Conservation (phyloP, 2,888 invertebrate genomes). For the Eupithecia abbreviata region DNA sequence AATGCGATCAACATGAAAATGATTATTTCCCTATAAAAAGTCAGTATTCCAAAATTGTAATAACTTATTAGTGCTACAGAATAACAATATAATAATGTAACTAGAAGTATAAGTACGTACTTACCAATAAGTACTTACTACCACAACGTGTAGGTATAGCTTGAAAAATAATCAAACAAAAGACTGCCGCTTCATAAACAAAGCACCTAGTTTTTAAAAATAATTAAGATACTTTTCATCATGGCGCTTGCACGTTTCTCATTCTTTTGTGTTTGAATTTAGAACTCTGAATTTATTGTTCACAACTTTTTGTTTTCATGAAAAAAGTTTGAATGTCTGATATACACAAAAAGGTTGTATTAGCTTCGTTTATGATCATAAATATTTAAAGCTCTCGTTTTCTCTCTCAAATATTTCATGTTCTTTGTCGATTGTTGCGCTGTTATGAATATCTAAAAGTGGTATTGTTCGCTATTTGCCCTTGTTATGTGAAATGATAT, state of each 20-base stretch:
- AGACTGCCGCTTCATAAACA: not conserved
- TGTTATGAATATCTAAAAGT: not conserved
- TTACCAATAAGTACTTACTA: too few species aligned
- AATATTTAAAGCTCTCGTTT: not conserved
- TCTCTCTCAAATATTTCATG: not conserved
- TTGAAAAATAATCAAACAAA: not conserved
- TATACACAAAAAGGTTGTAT: not conserved
- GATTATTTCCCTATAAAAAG: too few species aligned
- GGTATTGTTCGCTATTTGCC: not conserved
- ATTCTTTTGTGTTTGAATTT: slow-evolving; percentile 3
- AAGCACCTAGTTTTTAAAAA: not conserved
- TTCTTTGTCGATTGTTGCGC: not conserved
- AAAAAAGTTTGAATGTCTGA: slow-evolving; percentile 4
- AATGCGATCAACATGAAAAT: too few species aligned
- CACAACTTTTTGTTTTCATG: not conserved
- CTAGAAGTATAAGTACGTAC: too few species aligned
- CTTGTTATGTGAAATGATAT: not conserved
- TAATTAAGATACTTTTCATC: not conserved
- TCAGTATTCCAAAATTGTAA: too few species aligned
- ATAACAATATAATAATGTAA: not conserved
- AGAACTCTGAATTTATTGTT: slow-evolving; percentile 5
- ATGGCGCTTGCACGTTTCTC: not conserved
- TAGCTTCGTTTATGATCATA: slow-evolving; percentile 1
- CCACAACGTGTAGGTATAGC: not conserved
- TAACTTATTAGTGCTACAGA: not conserved